phyloP scores from a whole-genome alignment of 2,797 vertebrate genomes.

The Rhodeus uyekii region DNA sequence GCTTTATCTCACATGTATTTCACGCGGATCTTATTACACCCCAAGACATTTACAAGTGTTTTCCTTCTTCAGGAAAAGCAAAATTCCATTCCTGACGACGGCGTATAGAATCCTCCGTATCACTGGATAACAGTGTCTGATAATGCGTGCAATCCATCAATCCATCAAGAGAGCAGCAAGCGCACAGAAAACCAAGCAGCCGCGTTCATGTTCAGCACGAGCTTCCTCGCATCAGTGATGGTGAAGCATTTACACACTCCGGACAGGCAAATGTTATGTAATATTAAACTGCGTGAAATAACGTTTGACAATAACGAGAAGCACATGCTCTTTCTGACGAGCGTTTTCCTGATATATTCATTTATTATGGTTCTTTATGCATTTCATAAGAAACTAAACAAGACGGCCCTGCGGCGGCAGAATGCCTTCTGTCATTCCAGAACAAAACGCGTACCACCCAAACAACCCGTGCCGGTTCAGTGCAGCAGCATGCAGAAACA shows the following conservation, averaged over 20 bases:
- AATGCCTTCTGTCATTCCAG: conserved; percentile 10
- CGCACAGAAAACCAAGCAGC: background rate
- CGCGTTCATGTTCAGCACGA: background rate
- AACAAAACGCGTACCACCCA: background rate
- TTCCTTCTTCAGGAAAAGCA: conserved; percentile 44
- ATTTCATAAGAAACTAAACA: conserved; percentile 2
- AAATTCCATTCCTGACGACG: conserved; percentile 17
- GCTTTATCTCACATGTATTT: conserved; percentile 60
- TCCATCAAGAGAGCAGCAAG: background rate
- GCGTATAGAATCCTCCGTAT: background rate
- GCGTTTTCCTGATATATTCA: background rate
- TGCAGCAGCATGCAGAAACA: background rate
- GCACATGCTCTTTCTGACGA: background rate
- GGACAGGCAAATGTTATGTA: background rate
- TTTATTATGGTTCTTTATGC: background rate
- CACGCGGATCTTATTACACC: conserved; percentile 69
- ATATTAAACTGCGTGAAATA: background rate
- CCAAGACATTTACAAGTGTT: conserved; percentile 51
- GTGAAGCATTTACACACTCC: background rate
- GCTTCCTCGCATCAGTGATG: background rate
- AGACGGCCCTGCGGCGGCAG: background rate
- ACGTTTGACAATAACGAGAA: background rate
- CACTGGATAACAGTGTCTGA: background rate
- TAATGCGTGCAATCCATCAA: background rate
- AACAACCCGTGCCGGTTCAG: no score